phyloP scores from a whole-genome alignment of 1,140 invertebrate species.

The Episyrphus balteatus region DNA sequence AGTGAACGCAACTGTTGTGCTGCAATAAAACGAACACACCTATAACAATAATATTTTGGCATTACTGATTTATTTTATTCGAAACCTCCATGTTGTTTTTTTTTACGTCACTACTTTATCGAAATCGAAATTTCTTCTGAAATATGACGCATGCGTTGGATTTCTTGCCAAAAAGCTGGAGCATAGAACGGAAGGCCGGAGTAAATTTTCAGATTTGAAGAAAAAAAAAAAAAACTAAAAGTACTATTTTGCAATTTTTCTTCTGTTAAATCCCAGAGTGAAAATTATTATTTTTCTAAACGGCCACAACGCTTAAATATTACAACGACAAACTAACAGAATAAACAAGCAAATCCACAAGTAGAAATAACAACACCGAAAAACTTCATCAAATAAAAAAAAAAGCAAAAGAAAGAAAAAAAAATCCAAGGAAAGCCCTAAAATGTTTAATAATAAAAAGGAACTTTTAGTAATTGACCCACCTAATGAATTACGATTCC shows the following conservation, averaged over 20 bases:
- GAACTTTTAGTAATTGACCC: conserved; percentile 23
- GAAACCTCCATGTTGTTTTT: no score
- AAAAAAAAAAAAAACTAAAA: background rate
- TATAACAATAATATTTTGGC: no score
- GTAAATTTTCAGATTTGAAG: background rate
- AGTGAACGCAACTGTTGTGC: no score
- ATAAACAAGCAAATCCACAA: background rate
- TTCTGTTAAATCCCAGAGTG: background rate
- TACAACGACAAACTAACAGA: background rate
- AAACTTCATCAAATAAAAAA: background rate
- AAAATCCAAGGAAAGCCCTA: background rate
- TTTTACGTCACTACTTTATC: no score
- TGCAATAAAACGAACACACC: no score
- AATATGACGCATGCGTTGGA: background rate
- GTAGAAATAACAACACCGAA: conserved; percentile 8
- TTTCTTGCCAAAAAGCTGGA: background rate
- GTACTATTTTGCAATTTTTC: background rate
- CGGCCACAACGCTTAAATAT: background rate
- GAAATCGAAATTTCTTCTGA: background rate
- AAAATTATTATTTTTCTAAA: no score
- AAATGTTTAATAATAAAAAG: conserved; percentile 4
- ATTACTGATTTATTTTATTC: no score
- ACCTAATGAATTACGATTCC: conserved; percentile 29
- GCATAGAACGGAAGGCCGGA: background rate
- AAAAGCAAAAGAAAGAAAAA: no score